Conservation (phyloP, 2,797 vertebrate genomes). For the Anniella stebbinsi region DNA sequence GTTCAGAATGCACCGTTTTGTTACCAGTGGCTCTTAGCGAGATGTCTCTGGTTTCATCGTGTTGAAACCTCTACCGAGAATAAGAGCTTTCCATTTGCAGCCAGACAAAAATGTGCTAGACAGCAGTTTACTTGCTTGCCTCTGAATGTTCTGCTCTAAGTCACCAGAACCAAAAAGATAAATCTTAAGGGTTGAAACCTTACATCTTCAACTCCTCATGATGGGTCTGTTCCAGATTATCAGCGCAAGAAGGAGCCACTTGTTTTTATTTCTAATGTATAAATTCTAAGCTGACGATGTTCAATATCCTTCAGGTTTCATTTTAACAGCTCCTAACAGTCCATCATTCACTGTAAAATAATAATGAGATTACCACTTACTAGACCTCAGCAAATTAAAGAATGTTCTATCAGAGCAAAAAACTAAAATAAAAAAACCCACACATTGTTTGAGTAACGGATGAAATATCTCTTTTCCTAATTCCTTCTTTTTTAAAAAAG, state of each 20-base stretch:
- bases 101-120: background rate
- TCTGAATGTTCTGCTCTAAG: background rate
- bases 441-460: background rate
- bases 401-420: background rate
- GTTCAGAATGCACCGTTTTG: background rate
- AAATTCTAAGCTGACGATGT: background rate
- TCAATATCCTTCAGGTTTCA: background rate
- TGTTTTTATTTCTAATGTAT: background rate
- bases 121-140: background rate
- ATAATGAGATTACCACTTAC: background rate
- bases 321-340: background rate
- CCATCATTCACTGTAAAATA: background rate
- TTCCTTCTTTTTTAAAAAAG: background rate
- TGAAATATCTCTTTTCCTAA: background rate
- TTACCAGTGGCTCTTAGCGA: background rate
- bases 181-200: background rate
- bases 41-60: background rate
- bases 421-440: no score
- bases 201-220: background rate
- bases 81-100: background rate
- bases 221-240: background rate
- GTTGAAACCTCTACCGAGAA: conserved; percentile 5
- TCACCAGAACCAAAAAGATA: background rate
- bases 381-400: background rate
- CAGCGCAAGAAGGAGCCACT: background rate